These are phyloP conservation scores for Indicator maculatus DNA, from an alignment of 2,113 vertebrate species.

Conservation along the genomic window DNA sequence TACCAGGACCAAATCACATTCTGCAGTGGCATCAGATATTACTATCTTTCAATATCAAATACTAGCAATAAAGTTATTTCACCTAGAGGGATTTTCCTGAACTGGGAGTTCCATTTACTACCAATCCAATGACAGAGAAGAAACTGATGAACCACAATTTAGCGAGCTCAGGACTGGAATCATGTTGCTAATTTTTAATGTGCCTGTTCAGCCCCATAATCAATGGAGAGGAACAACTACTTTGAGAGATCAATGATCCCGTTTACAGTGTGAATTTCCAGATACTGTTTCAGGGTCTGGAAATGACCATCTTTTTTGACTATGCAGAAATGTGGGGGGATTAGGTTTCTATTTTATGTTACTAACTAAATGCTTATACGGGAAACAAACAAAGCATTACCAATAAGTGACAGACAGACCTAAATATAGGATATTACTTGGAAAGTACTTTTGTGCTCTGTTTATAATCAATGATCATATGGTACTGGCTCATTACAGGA, in stretches of 20 bases:
- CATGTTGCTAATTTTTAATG: slow-evolving; percentile 1
- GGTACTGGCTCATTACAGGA: background rate
- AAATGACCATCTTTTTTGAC: background rate
- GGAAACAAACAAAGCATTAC: background rate
- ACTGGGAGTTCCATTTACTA: background rate
- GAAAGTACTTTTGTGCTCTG: background rate
- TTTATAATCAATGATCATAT: background rate
- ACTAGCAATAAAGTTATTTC: background rate
- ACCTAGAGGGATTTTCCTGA: background rate
- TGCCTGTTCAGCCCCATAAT: background rate
- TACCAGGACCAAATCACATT: background rate
- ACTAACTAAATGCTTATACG: background rate
- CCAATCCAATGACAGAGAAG: background rate
- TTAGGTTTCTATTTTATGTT: background rate
- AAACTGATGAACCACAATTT: background rate
- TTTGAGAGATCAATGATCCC: background rate
- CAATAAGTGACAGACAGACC: background rate
- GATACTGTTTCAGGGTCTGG: background rate
- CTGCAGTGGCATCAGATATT: background rate
- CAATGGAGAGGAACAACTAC: background rate
- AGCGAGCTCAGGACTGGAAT: background rate
- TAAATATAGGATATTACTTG: background rate
- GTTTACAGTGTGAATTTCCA: background rate
- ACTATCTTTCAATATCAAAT: background rate
- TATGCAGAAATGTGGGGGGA: background rate